These are phyloP conservation scores for Agriopis aurantiaria DNA, from an alignment of 2,888 invertebrate species.

Conservation along the genomic window DNA sequence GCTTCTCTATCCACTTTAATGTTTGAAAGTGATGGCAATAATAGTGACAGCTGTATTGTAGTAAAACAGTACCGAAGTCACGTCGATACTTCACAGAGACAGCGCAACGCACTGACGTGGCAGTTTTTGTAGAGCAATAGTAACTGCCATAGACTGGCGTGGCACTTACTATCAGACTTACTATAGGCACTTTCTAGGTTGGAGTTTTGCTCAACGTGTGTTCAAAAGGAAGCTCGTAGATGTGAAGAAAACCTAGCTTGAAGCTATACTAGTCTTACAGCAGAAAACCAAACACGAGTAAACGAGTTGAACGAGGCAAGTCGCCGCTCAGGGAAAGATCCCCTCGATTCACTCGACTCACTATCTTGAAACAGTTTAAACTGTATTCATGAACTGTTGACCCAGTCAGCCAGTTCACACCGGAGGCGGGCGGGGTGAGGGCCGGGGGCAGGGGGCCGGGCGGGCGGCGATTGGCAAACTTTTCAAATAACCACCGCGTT, in stretches of 20 bases:
- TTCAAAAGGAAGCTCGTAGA: too few species aligned
- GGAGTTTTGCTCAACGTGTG: neutral
- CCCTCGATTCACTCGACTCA: slow-evolving; percentile 11
- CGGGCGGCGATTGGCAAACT: slow-evolving; percentile 55
- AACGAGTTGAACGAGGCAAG: neutral
- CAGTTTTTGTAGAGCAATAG: too few species aligned
- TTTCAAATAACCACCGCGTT: slow-evolving; percentile 64
- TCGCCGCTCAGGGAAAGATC: slow-evolving; percentile 22
- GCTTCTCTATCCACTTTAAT: too few species aligned
- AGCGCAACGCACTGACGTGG: too few species aligned
- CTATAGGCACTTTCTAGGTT: too few species aligned
- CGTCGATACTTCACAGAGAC: too few species aligned
- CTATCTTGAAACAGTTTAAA: slow-evolving; percentile 38
- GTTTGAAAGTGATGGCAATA: too few species aligned
- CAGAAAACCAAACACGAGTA: neutral
- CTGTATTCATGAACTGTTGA: slow-evolving; percentile 38
- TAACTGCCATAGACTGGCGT: too few species aligned
- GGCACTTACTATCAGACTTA: too few species aligned
- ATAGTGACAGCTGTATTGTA: too few species aligned
- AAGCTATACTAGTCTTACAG: neutral
- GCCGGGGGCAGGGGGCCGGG: neutral
- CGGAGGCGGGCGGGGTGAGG: neutral
- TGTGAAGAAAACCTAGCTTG: neutral
- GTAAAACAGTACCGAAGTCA: too few species aligned
- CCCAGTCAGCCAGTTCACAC: slow-evolving; percentile 23